Conservation (phyloP, 2,888 invertebrate genomes). For the Tipula unca region DNA sequence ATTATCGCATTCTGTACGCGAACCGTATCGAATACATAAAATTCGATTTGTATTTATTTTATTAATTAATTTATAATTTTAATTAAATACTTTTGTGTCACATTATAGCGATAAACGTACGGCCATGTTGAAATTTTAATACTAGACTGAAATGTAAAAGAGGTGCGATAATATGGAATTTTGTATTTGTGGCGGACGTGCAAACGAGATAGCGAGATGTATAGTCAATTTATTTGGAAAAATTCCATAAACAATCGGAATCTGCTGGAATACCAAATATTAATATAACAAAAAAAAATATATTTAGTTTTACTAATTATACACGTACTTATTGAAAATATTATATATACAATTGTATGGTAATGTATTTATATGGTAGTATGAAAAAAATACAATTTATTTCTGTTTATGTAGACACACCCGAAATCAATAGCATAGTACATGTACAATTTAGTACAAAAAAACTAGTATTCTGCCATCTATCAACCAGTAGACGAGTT, state of each 20-base stretch:
- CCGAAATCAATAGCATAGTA: slow-evolving; percentile 15
- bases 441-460: not conserved
- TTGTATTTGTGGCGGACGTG: not conserved
- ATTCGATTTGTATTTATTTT: not conserved
- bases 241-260: not conserved
- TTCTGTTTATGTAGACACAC: not conserved
- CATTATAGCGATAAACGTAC: not conserved
- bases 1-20: not conserved
- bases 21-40: not conserved
- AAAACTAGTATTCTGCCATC: not conserved
- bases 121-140: not conserved
- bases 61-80: not conserved
- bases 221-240: not conserved
- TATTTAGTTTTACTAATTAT: not conserved
- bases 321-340: not conserved
- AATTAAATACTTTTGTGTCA: slow-evolving; percentile 8
- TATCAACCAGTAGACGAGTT: not conserved
- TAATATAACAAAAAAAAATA: not conserved
- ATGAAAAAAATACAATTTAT: not conserved
- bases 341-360: not conserved
- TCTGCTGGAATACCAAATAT: not conserved
- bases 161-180: not conserved
- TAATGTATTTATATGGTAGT: not conserved
- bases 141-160: not conserved
- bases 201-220: not conserved